Conservation (phyloP, 1,140 invertebrate genomes). For the Hyles euphorbiae region DNA sequence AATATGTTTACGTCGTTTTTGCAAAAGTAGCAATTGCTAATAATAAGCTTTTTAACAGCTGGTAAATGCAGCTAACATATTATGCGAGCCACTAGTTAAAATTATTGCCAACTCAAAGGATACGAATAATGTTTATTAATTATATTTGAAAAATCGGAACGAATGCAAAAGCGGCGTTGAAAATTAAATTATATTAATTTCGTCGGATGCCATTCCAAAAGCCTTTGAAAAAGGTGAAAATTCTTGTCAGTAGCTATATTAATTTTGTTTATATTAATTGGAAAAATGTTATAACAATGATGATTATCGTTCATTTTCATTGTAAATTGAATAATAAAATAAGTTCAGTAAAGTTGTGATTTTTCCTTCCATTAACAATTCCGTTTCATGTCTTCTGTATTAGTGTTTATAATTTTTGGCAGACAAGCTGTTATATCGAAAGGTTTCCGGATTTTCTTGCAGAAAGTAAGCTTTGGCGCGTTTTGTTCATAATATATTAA, state of each 20-base stretch:
- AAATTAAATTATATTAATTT: not conserved
- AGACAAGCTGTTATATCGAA: not conserved
- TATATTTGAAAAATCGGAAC: not conserved
- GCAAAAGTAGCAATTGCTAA: not conserved
- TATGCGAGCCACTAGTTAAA: not conserved
- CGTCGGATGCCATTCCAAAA: conserved; percentile 58
- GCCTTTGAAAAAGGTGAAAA: conserved; percentile 64
- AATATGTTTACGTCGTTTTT: not conserved
- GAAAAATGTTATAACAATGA: conserved; percentile 45
- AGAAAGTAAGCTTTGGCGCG: no score
- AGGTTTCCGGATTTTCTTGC: no score
- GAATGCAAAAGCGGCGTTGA: not conserved
- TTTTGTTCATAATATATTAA: no score
- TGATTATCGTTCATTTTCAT: conserved; percentile 43
- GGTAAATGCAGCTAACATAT: not conserved
- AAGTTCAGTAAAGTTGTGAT: conserved; percentile 34
- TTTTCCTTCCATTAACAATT: not conserved
- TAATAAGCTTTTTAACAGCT: not conserved
- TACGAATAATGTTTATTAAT: not conserved
- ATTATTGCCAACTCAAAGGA: no score
- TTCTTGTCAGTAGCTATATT: conserved; percentile 70
- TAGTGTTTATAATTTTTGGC: not conserved
- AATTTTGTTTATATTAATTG: conserved; percentile 47
- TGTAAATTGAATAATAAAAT: conserved; percentile 66
- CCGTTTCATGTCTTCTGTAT: not conserved